A percentile compares a stretch with the other conserved stretches of the same genome.
Conservation (phyloP, 2,888 invertebrate genomes). For the Hoplodrina ambigua region DNA sequence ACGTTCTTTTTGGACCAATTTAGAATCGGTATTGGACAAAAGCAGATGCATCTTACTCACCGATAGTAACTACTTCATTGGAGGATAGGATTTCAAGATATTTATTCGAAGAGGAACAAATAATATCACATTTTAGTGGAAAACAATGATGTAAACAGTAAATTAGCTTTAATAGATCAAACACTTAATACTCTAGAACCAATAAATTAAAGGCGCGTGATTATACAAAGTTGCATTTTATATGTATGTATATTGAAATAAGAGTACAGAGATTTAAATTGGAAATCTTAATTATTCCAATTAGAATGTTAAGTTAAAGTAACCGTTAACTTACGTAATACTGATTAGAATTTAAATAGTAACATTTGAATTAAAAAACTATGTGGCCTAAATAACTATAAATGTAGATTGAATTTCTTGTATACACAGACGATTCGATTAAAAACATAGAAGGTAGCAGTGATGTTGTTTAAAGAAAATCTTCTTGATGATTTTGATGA, state of each 20-base stretch:
- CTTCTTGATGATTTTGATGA: background rate
- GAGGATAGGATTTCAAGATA: conserved; percentile 11
- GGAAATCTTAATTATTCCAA: conserved; percentile 53
- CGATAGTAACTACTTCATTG: conserved; percentile 16
- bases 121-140: conserved; percentile 21
- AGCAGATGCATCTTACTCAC: conserved; percentile 13
- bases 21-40: conserved; percentile 27
- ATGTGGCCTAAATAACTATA: conserved; percentile 53
- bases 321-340: conserved; percentile 38
- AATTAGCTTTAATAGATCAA: conserved; percentile 25
- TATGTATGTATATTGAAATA: conserved; percentile 40
- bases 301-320: conserved; percentile 47
- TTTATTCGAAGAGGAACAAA: background rate
- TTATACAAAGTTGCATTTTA: conserved; percentile 46
- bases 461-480: background rate
- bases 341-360: conserved; percentile 47
- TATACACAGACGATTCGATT: background rate
- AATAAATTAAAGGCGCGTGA: conserved; percentile 38
- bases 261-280: conserved; percentile 47
- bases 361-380: conserved; percentile 45
- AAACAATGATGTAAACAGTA: conserved; percentile 2
- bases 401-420: conserved; percentile 4
- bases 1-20: conserved; percentile 26
- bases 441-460: background rate
- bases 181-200: conserved; percentile 11